phyloP scores from a whole-genome alignment of 2,888 invertebrate species.

The Drosophila setosimentum region DNA sequence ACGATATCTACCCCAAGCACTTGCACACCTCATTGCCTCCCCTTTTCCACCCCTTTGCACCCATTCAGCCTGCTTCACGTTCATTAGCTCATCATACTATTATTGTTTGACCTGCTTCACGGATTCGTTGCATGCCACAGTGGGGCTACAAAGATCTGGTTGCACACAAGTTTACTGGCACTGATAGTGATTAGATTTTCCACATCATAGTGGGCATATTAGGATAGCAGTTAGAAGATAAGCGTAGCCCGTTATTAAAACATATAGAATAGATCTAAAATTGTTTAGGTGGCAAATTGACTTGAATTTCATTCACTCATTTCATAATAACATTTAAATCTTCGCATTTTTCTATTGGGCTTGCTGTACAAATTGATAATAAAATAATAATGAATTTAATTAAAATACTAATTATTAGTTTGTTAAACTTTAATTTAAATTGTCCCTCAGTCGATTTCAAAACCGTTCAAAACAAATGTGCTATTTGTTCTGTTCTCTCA shows the following conservation, averaged over 20 bases:
- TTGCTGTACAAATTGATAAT: not conserved
- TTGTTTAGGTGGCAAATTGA: no score
- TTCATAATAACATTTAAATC: no score
- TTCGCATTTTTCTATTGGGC: no score
- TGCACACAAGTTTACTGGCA: slow-evolving; percentile 7
- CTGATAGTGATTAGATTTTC: not conserved
- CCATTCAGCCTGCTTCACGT: slow-evolving; percentile 3
- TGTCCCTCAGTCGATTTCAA: not conserved
- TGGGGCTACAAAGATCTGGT: not conserved
- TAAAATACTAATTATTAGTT: not conserved
- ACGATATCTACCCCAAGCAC: not conserved
- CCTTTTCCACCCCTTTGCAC: not conserved
- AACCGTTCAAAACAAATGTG: not conserved
- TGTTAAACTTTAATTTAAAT: not conserved
- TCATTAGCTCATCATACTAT: slow-evolving; percentile 30
- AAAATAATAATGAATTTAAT: not conserved
- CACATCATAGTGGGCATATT: not conserved
- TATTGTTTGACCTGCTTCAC: slow-evolving; percentile 15
- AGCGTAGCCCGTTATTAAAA: not conserved
- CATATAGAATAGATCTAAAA: not conserved
- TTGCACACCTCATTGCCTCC: not conserved
- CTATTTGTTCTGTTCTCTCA: not conserved
- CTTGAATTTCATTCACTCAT: no score
- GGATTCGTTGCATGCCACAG: slow-evolving; percentile 32
- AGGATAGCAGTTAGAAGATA: not conserved